A percentile compares a stretch with the other conserved stretches of the same genome.
These are phyloP conservation scores for Metallyticus violacea DNA, from an alignment of 2,888 invertebrate genomes.

Conservation along the genomic window DNA sequence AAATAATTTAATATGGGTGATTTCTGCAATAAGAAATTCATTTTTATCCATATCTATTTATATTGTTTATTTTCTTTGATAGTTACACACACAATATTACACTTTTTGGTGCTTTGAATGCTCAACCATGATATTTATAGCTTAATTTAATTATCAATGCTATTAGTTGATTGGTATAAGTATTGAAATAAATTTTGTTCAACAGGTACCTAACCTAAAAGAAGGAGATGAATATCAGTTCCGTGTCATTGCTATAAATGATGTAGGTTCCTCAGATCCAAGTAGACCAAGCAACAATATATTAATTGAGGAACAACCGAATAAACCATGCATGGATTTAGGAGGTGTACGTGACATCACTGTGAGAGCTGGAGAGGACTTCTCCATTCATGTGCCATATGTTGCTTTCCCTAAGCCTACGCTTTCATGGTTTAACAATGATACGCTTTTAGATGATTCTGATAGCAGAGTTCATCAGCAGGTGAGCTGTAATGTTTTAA, in stretches of 20 bases:
- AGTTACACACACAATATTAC: too few relatives aligned
- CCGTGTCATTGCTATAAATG: conserved; percentile 91
- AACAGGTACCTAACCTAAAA: conserved; percentile 70
- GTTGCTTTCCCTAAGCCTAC: conserved; percentile 94
- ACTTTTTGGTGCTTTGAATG: too few relatives aligned
- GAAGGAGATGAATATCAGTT: conserved; percentile 95
- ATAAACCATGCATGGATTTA: conserved; percentile 94
- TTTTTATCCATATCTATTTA: too few relatives aligned
- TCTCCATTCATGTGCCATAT: conserved; percentile 94
- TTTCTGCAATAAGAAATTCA: too few relatives aligned
- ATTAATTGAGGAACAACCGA: conserved; percentile 85
- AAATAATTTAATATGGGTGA: too few relatives aligned
- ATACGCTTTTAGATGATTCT: conserved; percentile 71
- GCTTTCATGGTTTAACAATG: conserved; percentile 90
- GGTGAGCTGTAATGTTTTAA: conserved; percentile 33
- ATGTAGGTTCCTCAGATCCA: conserved; percentile 79
- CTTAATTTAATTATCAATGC: too few relatives aligned
- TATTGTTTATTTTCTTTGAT: too few relatives aligned
- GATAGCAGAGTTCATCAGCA: conserved; percentile 77
- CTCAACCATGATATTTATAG: too few relatives aligned
- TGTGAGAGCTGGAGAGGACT: conserved; percentile 96
- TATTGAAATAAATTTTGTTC: not conserved
- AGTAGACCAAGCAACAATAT: conserved; percentile 79
- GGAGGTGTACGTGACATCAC: conserved; percentile 92
- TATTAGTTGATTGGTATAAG: too few relatives aligned